Base-by-base conservation (phyloP, 2,888 invertebrate genomes). In the Himalopsyche tibetana region DNA sequence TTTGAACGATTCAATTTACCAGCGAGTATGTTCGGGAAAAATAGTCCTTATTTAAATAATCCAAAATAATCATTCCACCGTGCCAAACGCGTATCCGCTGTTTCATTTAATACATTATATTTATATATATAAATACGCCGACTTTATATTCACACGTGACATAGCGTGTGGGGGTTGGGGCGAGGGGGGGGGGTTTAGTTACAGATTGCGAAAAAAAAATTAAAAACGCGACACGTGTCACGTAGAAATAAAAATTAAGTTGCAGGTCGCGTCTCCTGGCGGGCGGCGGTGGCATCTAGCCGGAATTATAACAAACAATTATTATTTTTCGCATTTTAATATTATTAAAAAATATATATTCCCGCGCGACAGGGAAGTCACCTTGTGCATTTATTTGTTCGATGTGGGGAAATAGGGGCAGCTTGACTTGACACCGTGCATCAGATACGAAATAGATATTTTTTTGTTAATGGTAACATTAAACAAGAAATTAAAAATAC, bases 121-220 rank as follows among this genome's bases (percentile, higher is more conserved):
- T 15, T 51, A 51, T 28, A 63, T 19, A 63, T 28, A 63, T 63
- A 63, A n/a, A 63, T 63, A 63, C 2, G 19, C 11, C 11, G 63
- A 63, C 63, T 63, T 63, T 63, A 63, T 63, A 63, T 63, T 19
- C 63, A 63, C 63, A 63, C 63, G 63, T 63, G 63, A 63, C 63
- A n/a, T 63, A 28, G 63, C 63, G 63, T 63, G 28, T 1, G 63
- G 63, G 28, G 63, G 3, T 2, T 55, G 55, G 11, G 63, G 63
- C 6, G 19, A 8, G 9, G 63, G 19, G 8, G 19, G 8, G 63
- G 4, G 63, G 63, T n/a, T 51, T 63, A 63, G 63, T 63, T 63
- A 63, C 63, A 63, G 63, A 63, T 63, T 63, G 63, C 19, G 63
- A 19, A 63, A 63, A 51, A 51, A 63, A 63, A 63, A 63, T 63